Conservation (phyloP, 1,140 invertebrate species). For the Zaprionus ghesquierei region DNA sequence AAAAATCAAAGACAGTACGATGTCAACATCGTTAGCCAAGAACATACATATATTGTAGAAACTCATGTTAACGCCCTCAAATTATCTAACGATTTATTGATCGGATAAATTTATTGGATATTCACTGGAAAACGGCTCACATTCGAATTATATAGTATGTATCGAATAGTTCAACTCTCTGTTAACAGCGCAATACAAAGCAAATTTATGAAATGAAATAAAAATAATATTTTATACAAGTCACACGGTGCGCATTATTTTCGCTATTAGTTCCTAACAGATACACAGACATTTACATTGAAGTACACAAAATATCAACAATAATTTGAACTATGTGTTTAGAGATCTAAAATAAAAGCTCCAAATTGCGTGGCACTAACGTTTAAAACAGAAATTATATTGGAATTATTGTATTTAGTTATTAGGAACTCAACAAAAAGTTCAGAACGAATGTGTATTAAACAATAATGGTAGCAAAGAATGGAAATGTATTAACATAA, state of each 20-base stretch:
- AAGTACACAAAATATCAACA: slow-evolving; percentile 25
- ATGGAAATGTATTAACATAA: slow-evolving; percentile 39
- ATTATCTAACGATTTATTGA: slow-evolving; percentile 3
- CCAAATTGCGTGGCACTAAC: slow-evolving; percentile 24
- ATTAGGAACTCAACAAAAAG: slow-evolving; percentile 41
- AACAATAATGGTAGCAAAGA: slow-evolving; percentile 65
- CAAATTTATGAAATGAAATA: slow-evolving; percentile 20
- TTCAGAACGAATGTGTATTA: slow-evolving; percentile 59
- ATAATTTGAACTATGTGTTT: slow-evolving; percentile 35
- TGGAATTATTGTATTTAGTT: slow-evolving; percentile 59
- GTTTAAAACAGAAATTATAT: slow-evolving; percentile 43
- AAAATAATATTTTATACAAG: slow-evolving; percentile 40
- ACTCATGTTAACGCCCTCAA: background rate
- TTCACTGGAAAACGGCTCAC: background rate
- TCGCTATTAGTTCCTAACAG: slow-evolving; percentile 71
- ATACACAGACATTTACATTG: slow-evolving; percentile 48
- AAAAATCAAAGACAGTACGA: background rate
- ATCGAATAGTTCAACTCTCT: slow-evolving; percentile 4
- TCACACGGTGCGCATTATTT: slow-evolving; percentile 56
- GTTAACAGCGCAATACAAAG: slow-evolving; percentile 35
- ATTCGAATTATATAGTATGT: background rate
- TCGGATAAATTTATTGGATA: background rate
- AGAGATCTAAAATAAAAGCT: slow-evolving; percentile 1
- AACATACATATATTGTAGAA: background rate
- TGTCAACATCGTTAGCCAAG: background rate